These are phyloP conservation scores for Nematostella vectensis DNA, from an alignment of 92 coral and sea anemone species.

Conservation along the genomic window DNA sequence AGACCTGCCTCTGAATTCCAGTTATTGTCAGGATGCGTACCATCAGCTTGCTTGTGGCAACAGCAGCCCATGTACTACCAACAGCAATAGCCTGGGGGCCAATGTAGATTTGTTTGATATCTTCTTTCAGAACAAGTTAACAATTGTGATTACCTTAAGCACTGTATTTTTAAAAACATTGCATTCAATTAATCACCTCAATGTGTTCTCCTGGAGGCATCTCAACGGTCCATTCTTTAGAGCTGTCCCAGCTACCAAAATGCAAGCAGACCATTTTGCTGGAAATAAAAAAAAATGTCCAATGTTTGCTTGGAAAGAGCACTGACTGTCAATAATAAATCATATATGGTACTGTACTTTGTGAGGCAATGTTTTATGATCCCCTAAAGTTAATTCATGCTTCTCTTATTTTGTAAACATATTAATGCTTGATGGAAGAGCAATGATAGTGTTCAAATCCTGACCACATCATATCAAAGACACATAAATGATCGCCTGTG, in stretches of 20 bases:
- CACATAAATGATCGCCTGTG: no score
- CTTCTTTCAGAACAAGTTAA: not conserved
- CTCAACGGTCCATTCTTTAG: conserved; percentile 82
- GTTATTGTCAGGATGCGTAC: conserved; percentile 79
- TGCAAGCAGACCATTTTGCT: conserved; percentile 90
- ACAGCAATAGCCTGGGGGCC: conserved; percentile 58
- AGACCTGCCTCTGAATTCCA: conserved; percentile 75
- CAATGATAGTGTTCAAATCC: no score
- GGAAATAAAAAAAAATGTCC: not conserved
- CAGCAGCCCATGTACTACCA: conserved; percentile 75
- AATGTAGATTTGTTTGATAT: not conserved
- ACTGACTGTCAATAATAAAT: not conserved
- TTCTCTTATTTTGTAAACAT: no score
- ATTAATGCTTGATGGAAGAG: no score
- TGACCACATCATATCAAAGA: no score
- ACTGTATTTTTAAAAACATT: not conserved
- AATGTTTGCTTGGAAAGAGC: no score
- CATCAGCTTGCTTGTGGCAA: conserved; percentile 71
- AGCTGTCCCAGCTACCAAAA: conserved; percentile 97
- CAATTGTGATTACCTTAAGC: not conserved
- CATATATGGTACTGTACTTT: not conserved
- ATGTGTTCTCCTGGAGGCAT: conserved; percentile 78
- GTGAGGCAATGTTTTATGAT: no score
- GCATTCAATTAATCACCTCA: no score
- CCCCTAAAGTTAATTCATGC: no score